Base-by-base conservation (phyloP, 2,113 vertebrate species). In the Vombatus ursinus region DNA sequence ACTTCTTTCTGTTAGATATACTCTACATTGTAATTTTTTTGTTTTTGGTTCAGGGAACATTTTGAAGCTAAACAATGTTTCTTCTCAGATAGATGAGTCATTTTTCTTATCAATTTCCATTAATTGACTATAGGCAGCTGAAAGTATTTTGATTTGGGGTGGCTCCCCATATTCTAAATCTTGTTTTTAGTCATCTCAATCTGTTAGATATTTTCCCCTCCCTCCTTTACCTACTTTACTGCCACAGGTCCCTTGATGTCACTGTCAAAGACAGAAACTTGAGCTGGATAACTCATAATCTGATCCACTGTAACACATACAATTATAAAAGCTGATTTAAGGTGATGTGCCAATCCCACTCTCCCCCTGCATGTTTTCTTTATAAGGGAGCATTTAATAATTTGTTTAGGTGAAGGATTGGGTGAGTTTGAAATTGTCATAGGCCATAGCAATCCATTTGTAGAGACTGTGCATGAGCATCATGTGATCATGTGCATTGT, bases 31-130 rank as follows among this genome's bases (percentile, higher is more conserved):
- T 84, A 47, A 28, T 50, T 48, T 90, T 53, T 24, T 24, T 52
- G 3, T 94, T 44, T 97, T 96, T 31, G 93, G 49, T 51, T 89
- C 5, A 93, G 53, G 37, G 1, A 44, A 19, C 93, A 49, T 84
- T 92, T 95, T 95, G 52, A 50, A 93, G 53, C 0, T 49, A 52
- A 28, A 22, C 53, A 8, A 24, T 31, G 48, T 50, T 90, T 25
- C 24, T 90, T 90, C 89, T 90, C 7, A 90, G 48, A 50, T 50
- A 50, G 48, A 22, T 84, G 68, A 84, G 14, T 49, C 90, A 90
- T 14, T 50, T 84, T 44, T 23, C 19, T n/a, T 23, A 44, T 84
- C 16, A 84, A 44, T 84, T 84, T 84, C 68, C n/a, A 84, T 22
- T 84, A 61, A 61, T 57, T 57, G n/a, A 44, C 16, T 8, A 84